These are phyloP conservation scores for Leptopilina syphax DNA, from an alignment of 2,888 invertebrate species.

Conservation along the genomic window DNA sequence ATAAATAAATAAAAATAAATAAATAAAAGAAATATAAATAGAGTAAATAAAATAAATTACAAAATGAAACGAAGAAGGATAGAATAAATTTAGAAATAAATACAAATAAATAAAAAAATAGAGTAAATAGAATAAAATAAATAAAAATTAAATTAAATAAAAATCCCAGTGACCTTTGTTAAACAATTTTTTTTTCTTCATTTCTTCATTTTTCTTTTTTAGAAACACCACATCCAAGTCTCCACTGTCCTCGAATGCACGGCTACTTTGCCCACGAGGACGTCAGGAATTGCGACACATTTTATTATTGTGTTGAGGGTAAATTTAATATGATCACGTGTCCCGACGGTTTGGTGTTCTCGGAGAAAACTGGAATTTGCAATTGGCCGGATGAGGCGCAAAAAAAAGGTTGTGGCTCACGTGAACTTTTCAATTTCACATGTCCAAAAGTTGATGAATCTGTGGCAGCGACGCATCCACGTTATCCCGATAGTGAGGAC, in stretches of 20 bases:
- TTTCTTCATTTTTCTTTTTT: background rate
- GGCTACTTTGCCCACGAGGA: conserved; percentile 93
- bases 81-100: no score
- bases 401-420: conserved; percentile 89
- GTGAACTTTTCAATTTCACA: conserved; percentile 90
- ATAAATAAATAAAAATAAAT: no score
- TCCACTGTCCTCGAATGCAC: conserved; percentile 89
- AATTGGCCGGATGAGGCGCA: conserved; percentile 96
- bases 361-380: conserved; percentile 92
- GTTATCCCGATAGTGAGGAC: conserved; percentile 92
- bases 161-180: background rate
- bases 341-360: conserved; percentile 91
- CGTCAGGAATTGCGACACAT: conserved; percentile 87
- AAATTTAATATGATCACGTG: conserved; percentile 94
- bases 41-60: no score
- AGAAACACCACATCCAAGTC: conserved; percentile 81
- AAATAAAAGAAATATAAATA: no score
- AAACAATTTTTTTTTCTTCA: background rate
- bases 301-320: conserved; percentile 93
- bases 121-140: background rate
- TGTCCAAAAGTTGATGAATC: conserved; percentile 89
- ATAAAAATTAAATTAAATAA: background rate
- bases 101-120: background rate
- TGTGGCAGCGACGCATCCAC: conserved; percentile 87
- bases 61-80: no score